Conservation (phyloP, 2,888 invertebrate genomes). For the Ferdinandea cuprea region DNA sequence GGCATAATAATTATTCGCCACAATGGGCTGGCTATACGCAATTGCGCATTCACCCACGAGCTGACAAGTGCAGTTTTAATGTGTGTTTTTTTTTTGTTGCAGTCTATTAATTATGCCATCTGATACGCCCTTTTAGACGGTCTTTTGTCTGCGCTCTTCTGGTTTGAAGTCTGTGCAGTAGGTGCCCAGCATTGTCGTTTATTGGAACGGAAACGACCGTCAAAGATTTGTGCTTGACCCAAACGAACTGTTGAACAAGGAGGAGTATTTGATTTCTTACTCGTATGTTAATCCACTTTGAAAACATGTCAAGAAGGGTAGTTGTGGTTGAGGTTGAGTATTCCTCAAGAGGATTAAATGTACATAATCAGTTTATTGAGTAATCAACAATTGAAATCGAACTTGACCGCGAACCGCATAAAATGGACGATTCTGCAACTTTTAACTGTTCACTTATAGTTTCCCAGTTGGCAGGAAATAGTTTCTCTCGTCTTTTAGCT, state of each 20-base stretch:
- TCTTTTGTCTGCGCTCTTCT: constrained; percentile 50
- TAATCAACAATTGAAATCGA: too few species aligned
- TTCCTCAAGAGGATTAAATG: too few species aligned
- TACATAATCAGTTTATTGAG: too few species aligned
- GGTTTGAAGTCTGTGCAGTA: constrained; percentile 6
- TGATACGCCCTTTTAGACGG: constrained; percentile 69
- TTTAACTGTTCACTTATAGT: too few species aligned
- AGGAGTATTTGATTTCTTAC: too few species aligned
- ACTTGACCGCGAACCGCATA: too few species aligned
- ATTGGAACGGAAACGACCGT: constrained; percentile 58
- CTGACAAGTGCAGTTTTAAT: constrained; percentile 66
- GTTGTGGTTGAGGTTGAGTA: too few species aligned
- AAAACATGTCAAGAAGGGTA: too few species aligned
- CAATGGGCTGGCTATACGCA: constrained; percentile 48
- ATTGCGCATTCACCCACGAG: constrained; percentile 57
- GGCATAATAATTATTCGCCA: constrained; percentile 51
- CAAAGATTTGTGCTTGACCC: constrained; percentile 54
- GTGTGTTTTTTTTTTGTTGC: constrained; percentile 32
- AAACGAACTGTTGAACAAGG: constrained; percentile 12
- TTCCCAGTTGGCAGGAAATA: too few species aligned
- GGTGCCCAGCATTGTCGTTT: constrained; percentile 29
- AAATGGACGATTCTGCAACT: too few species aligned
- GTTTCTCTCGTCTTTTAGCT: too few species aligned
- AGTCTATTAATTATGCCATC: constrained; percentile 68
- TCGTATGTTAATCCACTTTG: too few species aligned